These are phyloP conservation scores for Cryptosula pallasiana DNA, from an alignment of 2,888 invertebrate genomes.

Conservation along the genomic window DNA sequence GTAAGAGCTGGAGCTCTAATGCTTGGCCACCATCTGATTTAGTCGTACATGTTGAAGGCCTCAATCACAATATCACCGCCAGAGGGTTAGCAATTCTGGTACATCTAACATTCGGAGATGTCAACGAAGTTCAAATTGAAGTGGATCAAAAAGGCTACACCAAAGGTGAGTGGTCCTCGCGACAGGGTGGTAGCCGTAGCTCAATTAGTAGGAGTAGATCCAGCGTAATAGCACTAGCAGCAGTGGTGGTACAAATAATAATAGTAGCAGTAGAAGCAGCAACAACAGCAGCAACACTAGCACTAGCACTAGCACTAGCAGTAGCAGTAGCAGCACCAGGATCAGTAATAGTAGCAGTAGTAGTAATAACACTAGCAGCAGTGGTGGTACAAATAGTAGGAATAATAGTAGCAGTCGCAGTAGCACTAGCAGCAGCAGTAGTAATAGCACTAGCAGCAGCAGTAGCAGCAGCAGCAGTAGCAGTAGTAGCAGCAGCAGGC, in stretches of 20 bases:
- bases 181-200: no score
- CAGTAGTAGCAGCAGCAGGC: no score
- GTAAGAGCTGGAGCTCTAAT: no score
- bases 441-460: not conserved
- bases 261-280: not conserved
- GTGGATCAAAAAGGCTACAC: no score
- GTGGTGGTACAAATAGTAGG: not conserved
- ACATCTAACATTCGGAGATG: no score
- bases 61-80: no score
- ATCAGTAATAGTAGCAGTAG: not conserved
- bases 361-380: not conserved
- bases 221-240: conserved; percentile 7
- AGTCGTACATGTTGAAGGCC: no score
- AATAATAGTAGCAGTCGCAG: not conserved
- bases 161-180: no score
- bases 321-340: not conserved
- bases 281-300: not conserved
- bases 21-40: no score
- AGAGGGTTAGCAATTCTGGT: no score
- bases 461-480: not conserved
- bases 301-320: not conserved
- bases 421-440: not conserved
- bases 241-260: not conserved
- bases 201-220: no score
- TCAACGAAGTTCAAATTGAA: no score